Conservation (phyloP, 2,888 invertebrate genomes). For the Sinodicranocentrus sp. region DNA sequence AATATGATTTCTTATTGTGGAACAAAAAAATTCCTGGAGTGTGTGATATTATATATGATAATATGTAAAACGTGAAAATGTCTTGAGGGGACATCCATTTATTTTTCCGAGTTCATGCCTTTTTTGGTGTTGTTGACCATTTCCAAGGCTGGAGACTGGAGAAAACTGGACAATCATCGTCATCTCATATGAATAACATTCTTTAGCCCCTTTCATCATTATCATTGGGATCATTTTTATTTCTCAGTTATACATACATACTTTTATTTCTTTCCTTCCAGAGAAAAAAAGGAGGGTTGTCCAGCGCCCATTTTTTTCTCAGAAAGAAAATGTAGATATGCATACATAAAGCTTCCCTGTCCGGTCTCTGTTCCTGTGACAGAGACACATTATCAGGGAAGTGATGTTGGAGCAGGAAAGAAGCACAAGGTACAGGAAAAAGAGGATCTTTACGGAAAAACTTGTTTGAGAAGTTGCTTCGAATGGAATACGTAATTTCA, state of each 20-base stretch:
- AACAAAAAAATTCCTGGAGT: too few species aligned
- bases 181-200: neutral
- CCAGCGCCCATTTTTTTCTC: neutral
- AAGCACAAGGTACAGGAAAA: slow-evolving; percentile 24
- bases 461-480: too few species aligned
- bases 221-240: slow-evolving; percentile 38
- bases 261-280: neutral
- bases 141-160: neutral
- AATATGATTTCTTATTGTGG: too few species aligned
- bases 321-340: slow-evolving; percentile 17
- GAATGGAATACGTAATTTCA: slow-evolving; percentile 74
- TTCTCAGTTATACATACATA: neutral
- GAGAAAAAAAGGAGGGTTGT: neutral
- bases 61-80: slow-evolving; percentile 36
- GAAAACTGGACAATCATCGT: too few species aligned
- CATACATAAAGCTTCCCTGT: slow-evolving; percentile 36
- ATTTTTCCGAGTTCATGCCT: slow-evolving; percentile 17
- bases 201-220: slow-evolving; percentile 25
- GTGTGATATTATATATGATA: slow-evolving; percentile 1
- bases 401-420: neutral
- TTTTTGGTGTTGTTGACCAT: neutral
- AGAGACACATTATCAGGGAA: slow-evolving; percentile 75
- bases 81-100: slow-evolving; percentile 20
- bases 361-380: slow-evolving; percentile 65
- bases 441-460: too few species aligned